These are phyloP conservation scores for Prionace glauca DNA, from an alignment of 2,797 vertebrate genomes.

Conservation along the genomic window DNA sequence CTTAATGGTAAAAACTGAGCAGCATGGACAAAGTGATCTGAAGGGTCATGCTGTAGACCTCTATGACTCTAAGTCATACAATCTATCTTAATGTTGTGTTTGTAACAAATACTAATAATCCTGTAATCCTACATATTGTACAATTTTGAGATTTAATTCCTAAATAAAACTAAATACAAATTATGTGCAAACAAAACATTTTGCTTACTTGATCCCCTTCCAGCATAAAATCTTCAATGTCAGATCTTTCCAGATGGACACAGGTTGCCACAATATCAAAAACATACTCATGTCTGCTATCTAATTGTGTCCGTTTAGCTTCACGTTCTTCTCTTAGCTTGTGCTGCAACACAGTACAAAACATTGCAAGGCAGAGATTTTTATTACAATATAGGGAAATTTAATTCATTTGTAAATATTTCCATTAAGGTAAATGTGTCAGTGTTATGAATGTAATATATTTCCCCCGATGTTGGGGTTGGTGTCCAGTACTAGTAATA, in stretches of 20 bases:
- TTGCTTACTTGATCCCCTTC: slow-evolving; percentile 78
- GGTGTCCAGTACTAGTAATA: not conserved
- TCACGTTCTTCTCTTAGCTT: slow-evolving; percentile 88
- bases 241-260: slow-evolving; percentile 68
- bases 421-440: not conserved
- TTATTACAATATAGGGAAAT: not conserved
- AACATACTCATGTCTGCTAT: slow-evolving; percentile 80
- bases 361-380: not conserved
- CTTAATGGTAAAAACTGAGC: too few relatives aligned
- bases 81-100: not conserved
- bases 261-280: slow-evolving; percentile 75
- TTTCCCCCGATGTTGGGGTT: not conserved
- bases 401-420: not conserved
- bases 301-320: slow-evolving; percentile 73
- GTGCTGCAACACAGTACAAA: slow-evolving; percentile 63
- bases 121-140: not conserved
- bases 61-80: too few relatives aligned
- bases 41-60: too few relatives aligned
- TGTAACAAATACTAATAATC: not conserved
- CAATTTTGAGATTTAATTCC: not conserved
- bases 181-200: not conserved
- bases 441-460: not conserved
- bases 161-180: not conserved
- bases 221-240: slow-evolving; percentile 81
- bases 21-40: too few relatives aligned